Base-by-base conservation (phyloP, 1,140 invertebrate genomes). In the Diorhabda sublineata region DNA sequence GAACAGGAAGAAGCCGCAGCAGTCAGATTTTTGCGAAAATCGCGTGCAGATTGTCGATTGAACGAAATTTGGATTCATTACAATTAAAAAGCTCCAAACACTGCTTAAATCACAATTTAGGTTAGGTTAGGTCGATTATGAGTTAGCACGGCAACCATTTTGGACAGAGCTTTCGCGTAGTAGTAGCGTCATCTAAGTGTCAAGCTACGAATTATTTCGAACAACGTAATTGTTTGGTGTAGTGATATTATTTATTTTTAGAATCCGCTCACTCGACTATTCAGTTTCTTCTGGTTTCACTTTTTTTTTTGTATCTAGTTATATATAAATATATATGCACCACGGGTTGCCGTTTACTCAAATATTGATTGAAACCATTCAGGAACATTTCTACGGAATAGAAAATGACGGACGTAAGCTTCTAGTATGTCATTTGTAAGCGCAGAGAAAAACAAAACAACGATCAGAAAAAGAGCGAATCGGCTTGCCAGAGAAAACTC, bases 311-410 rank as follows among this genome's bases (percentile, higher is more conserved):
- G 47, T 52, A 52, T 52, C 6, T n/a, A n/a, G 6, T 52, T 52
- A 52, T 52, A 52, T 52, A 52, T n/a, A 52, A 52, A 8, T 8
- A 6, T 52, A n/a, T 52, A 52, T 26, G 26, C 6, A 52, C 6
- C 47, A 52, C 47, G n/a, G 47, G 6, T 52, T 52, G 47, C 47
- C 6, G 47, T n/a, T 52, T 52, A 52, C 47, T 52, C 47, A 52
- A 52, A 52, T 52, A 52, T 52, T 52, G 47, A 52, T 52, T 52
- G 47, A 52, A 52, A 52, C 47, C 47, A 52, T 52, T 52, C 47
- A 3, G 47, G 6, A 52, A n/a, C 26, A 52, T 8, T 52, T 6
- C 47, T 52, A 52, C 47, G 47, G 47, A 52, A 52, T 52, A 52
- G 47, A 52, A 52, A 52, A 52, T 52, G 47, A 52, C 3, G 47